Conservation (phyloP, 2,797 vertebrate genomes). For the Percopsis omiscomaycus region DNA sequence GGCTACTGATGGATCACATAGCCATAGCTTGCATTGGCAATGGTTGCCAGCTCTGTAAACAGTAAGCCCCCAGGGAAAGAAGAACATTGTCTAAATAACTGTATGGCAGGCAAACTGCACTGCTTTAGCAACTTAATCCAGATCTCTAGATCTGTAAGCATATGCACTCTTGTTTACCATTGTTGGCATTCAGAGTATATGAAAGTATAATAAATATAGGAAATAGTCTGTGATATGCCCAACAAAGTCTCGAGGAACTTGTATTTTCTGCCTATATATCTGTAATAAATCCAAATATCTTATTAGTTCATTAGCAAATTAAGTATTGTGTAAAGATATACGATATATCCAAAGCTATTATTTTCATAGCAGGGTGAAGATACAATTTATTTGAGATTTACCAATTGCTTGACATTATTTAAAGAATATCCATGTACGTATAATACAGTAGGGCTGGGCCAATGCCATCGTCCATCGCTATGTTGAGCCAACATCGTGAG, state of each 20-base stretch:
- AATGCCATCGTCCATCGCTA: no score
- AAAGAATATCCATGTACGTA: no score
- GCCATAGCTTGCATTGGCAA: slow-evolving; percentile 42
- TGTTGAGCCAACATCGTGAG: no score
- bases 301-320: not conserved
- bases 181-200: slow-evolving; percentile 44
- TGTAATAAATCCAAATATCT: not conserved
- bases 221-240: slow-evolving; percentile 22
- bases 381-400: not conserved
- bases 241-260: no score
- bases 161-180: slow-evolving; percentile 36
- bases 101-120: slow-evolving; percentile 35
- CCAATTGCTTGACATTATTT: no score
- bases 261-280: no score
- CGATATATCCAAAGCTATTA: no score
- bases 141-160: slow-evolving; percentile 31
- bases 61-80: slow-evolving; percentile 41
- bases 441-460: no score
- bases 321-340: not conserved
- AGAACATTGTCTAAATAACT: slow-evolving; percentile 55
- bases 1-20: slow-evolving; percentile 43
- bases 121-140: slow-evolving; percentile 61
- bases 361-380: not conserved
- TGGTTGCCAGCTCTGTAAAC: slow-evolving; percentile 40
- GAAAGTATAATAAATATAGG: slow-evolving; percentile 47